Evolutionary conservation across 2,888 invertebrate species (phyloP), one percentile per base, ranked within the genome.

Genomic region (Andrena chrysosceles): DNA sequence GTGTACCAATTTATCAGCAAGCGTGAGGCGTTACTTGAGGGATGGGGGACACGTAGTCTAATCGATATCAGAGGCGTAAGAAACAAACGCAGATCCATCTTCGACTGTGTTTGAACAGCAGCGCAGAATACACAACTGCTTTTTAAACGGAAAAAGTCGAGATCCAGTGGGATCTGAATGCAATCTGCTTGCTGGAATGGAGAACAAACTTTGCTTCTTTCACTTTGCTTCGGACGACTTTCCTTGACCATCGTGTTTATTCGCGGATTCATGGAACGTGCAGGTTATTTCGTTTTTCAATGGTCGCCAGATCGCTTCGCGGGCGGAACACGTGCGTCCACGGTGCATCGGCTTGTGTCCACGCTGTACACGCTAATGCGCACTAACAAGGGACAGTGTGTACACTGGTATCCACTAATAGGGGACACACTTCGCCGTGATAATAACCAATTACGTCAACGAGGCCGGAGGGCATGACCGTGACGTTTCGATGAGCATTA

Each of bases 381-480:
- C 69, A 67, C 70, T 81, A 78, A 84, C 75, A 64, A 70, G 75
- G 71, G 20, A 73, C 75, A 70, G 67, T 71, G 82, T 83, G 83
- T 83, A 78, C 79, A 74, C 83, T 64, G 60, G 79, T 83, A 73
- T 83, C 72, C 68, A 59, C 78, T 79, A 84, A 84, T 83, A 66
- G 79, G 84, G 79, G 83, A 84, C 79, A 84, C 84, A 84, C 84
- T 85, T 86, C 69, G 81, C 82, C 79, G 86, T 79, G 86, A 84
- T 85, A 83, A 86, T 85, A 85, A 87, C 75, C 83, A 87, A 85
- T 87, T 86, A 81, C 85, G 77, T 77, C 77, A 83, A 83, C 78
- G 81, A 85, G 83, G 79, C 77, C 79, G 86, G 83, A 83, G 86
- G 85, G 84, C 83, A 86, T 68, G 85, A 80, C 83, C 86, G 79